A percentile compares a stretch with the other conserved stretches of the same genome.
These are phyloP conservation scores for Pollenia labialis DNA, from an alignment of 2,888 invertebrate species.

Conservation along the genomic window DNA sequence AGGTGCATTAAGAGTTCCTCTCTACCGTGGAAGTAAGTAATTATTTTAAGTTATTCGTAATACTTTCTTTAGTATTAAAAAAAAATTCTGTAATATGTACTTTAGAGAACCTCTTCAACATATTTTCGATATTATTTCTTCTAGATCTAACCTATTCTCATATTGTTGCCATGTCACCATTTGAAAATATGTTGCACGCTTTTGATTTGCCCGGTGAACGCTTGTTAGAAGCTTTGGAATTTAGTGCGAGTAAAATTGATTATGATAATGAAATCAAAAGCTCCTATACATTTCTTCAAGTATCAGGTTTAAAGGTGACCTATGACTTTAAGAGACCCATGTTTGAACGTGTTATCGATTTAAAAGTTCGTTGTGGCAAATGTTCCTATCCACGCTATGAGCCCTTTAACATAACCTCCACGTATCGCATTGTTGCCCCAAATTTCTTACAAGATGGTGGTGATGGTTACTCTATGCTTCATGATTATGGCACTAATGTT, in stretches of 20 bases:
- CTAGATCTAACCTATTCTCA: conserved; percentile 90
- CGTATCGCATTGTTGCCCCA: conserved; percentile 87
- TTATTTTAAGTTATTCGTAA: too few relatives aligned
- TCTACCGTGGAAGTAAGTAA: conserved; percentile 87
- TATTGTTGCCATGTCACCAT: conserved; percentile 89
- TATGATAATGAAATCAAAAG: conserved; percentile 73
- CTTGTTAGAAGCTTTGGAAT: conserved; percentile 87
- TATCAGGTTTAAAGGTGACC: conserved; percentile 85
- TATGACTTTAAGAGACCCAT: conserved; percentile 87
- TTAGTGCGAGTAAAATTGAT: conserved; percentile 83
- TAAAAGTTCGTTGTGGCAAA: conserved; percentile 79
- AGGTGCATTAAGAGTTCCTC: conserved; percentile 89
- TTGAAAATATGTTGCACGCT: conserved; percentile 90
- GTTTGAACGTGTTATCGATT: conserved; percentile 86
- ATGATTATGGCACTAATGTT: conserved; percentile 79
- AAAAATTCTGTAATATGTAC: too few relatives aligned
- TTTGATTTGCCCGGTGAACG: conserved; percentile 88
- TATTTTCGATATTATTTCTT: background rate
- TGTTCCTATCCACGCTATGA: conserved; percentile 86
- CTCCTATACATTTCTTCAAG: conserved; percentile 84
- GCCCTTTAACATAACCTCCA: conserved; percentile 85
- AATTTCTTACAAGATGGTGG: conserved; percentile 89
- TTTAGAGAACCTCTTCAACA: too few relatives aligned
- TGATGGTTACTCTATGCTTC: conserved; percentile 87
- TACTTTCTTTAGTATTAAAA: too few relatives aligned